These are phyloP conservation scores for Dasysyrphus albostriatus DNA, from an alignment of 2,888 invertebrate species.

Conservation along the genomic window DNA sequence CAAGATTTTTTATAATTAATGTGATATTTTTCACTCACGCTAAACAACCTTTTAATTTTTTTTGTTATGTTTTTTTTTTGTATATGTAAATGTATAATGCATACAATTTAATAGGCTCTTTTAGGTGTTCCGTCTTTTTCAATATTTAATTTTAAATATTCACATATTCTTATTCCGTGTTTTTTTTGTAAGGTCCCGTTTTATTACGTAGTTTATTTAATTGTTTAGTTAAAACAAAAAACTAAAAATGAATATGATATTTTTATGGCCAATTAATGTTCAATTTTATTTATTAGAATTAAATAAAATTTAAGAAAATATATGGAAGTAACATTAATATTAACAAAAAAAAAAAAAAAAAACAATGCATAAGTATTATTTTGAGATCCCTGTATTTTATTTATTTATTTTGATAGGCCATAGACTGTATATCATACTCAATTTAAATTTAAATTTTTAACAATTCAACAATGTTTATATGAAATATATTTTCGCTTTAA, in stretches of 20 bases:
- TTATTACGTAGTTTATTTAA: conserved; percentile 78
- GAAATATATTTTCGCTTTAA: conserved; percentile 20
- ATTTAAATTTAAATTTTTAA: conserved; percentile 10
- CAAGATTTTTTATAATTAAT: conserved; percentile 49
- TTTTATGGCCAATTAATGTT: neutral
- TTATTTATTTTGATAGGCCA: conserved; percentile 11
- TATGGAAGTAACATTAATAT: neutral
- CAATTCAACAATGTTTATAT: neutral
- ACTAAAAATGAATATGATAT: conserved; percentile 41
- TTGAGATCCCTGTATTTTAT: conserved; percentile 71
- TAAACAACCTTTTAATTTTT: conserved; percentile 65
- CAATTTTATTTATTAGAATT: neutral
- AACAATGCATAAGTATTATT: conserved; percentile 1
- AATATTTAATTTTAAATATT: conserved; percentile 34
- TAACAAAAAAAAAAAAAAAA: neutral
- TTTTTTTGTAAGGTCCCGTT: conserved; percentile 78
- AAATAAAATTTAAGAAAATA: neutral
- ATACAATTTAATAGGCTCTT: conserved; percentile 38
- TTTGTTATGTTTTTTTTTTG: conserved; percentile 14
- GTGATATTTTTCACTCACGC: conserved; percentile 64
- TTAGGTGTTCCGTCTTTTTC: conserved; percentile 46
- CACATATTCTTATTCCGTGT: conserved; percentile 32
- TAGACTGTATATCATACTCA: conserved; percentile 49
- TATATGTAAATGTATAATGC: neutral
- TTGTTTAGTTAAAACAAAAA: neutral